Evolutionary conservation across 2,888 invertebrate species (phyloP).

Genomic region (Amorpha juglandis): DNA sequence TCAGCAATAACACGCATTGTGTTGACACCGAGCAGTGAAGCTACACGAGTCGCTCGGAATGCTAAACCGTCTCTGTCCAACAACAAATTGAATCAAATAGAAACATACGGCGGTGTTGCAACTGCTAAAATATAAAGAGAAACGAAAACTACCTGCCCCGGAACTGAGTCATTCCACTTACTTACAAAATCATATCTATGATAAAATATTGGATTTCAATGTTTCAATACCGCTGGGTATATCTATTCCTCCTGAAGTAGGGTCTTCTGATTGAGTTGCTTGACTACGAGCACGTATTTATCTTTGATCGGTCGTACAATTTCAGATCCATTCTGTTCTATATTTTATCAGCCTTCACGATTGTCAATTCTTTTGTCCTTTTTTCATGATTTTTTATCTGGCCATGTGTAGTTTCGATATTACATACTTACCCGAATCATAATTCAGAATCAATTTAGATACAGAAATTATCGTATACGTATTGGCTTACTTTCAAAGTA

Average conservation of each 20-base stretch:
- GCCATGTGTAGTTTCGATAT: neutral
- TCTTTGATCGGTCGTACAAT: neutral
- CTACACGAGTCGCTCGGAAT: no score
- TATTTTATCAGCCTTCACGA: neutral
- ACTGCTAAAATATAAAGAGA: no score
- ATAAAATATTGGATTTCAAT: slow-evolving; percentile 9
- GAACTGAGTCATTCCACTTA: neutral
- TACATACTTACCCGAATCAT: neutral
- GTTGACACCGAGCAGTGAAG: no score
- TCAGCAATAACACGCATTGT: no score
- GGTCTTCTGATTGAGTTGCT: neutral
- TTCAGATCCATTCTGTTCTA: neutral
- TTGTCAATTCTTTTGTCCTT: neutral
- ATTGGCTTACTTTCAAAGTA: no score
- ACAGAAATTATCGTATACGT: no score
- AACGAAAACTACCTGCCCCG: no score
- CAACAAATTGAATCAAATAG: no score
- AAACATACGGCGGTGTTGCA: no score
- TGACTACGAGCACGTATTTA: neutral
- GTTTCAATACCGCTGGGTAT: neutral
- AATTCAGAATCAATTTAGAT: no score
- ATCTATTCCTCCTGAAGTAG: neutral
- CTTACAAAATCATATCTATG: neutral
- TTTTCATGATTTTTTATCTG: neutral
- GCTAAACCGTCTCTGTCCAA: no score